phyloP scores from a whole-genome alignment of 2,888 invertebrate genomes.

The Ichneumoninae sp. region DNA sequence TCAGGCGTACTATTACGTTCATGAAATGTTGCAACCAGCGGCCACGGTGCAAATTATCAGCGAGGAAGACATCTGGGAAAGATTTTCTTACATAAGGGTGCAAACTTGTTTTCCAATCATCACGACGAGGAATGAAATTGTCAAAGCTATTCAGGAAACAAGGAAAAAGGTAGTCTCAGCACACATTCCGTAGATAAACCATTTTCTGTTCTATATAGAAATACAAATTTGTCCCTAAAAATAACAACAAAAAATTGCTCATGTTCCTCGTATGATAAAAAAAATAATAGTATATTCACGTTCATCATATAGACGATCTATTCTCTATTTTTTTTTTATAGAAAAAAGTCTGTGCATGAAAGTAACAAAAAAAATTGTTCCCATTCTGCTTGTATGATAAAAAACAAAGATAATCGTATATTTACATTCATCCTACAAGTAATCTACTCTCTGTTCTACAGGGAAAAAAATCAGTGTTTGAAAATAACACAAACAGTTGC shows the following conservation, averaged over 20 bases:
- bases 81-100: constrained; percentile 90
- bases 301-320: too few species aligned
- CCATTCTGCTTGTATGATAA: too few species aligned
- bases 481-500: too few species aligned
- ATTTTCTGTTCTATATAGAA: background rate
- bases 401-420: background rate
- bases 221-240: background rate
- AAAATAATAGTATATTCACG: too few species aligned
- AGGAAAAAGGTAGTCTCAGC: constrained; percentile 87
- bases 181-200: background rate
- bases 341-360: too few species aligned
- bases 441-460: too few species aligned
- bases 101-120: constrained; percentile 88
- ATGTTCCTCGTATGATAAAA: too few species aligned
- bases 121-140: constrained; percentile 86
- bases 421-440: constrained; percentile 70
- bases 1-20: constrained; percentile 89
- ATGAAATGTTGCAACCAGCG: constrained; percentile 89
- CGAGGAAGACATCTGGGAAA: constrained; percentile 87
- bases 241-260: too few species aligned
- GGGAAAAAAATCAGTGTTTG: too few species aligned
- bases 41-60: constrained; percentile 87
- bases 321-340: too few species aligned
- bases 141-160: constrained; percentile 87
- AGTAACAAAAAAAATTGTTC: too few species aligned